Evolutionary conservation across 2,888 invertebrate species (phyloP).

Genomic region (Ecliptopera silaceata): DNA sequence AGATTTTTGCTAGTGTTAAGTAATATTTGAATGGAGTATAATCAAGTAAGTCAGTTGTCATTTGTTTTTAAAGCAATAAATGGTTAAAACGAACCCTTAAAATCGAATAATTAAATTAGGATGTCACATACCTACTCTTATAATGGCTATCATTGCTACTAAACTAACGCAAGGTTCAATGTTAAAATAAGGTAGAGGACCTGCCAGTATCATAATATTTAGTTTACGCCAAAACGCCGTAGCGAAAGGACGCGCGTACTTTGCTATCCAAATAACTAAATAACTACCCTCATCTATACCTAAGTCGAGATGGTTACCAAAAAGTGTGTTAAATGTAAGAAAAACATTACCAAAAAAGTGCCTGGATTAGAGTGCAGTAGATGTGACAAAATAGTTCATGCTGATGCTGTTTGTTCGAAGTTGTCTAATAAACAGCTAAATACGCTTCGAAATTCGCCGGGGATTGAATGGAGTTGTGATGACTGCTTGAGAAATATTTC

Average conservation of each 20-base stretch:
- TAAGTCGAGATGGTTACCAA: not conserved
- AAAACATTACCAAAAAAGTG: constrained; percentile 7
- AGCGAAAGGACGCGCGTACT: not conserved
- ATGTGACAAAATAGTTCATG: constrained; percentile 9
- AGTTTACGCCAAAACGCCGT: not conserved
- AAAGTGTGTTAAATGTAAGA: constrained; percentile 3
- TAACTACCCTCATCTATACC: not conserved
- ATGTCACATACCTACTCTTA: too few relatives aligned
- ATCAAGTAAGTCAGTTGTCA: too few relatives aligned
- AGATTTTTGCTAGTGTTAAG: too few relatives aligned
- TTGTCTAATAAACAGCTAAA: constrained; percentile 8
- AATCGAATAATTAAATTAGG: too few relatives aligned
- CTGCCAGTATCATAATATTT: too few relatives aligned
- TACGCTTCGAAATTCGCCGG: constrained; percentile 5
- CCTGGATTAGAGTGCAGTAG: constrained; percentile 12
- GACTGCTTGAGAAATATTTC: constrained; percentile 29
- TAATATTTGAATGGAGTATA: too few relatives aligned
- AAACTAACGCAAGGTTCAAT: too few relatives aligned
- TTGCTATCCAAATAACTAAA: not conserved
- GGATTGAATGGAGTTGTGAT: constrained; percentile 28
- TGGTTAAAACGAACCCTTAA: too few relatives aligned
- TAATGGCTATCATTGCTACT: too few relatives aligned
- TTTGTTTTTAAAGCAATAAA: too few relatives aligned
- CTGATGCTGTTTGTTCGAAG: constrained; percentile 6
- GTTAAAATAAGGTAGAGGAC: too few relatives aligned